A percentile compares a stretch with the other conserved stretches of the same genome.
Conservation (phyloP, 2,113 vertebrate genomes). For the Naja naja region DNA sequence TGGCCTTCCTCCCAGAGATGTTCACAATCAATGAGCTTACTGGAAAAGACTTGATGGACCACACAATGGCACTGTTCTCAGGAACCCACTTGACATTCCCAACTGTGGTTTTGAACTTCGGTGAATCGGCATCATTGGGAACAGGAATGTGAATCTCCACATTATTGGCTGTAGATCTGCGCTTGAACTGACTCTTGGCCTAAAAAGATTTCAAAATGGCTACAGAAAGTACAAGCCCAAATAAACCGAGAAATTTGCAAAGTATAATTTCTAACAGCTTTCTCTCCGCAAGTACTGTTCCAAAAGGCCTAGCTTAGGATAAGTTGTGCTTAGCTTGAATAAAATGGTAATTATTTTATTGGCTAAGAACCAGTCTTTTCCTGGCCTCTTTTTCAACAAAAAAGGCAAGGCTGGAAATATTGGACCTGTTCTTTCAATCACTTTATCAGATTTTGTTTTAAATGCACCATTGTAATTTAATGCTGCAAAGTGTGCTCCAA, state of each 20-base stretch:
- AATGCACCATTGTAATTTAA: not conserved
- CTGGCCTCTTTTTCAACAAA: not conserved
- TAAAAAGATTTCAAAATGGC: constrained; percentile 42
- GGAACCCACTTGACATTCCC: constrained; percentile 98
- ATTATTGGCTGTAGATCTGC: constrained; percentile 95
- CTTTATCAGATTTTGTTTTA: not conserved
- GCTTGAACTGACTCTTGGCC: constrained; percentile 98
- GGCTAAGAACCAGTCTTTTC: not conserved
- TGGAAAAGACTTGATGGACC: constrained; percentile 98
- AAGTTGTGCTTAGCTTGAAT: not conserved
- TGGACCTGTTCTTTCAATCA: not conserved
- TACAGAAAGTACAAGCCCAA: not conserved
- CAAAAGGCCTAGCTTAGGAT: not conserved
- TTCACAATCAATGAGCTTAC: constrained; percentile 65
- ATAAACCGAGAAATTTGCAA: not conserved
- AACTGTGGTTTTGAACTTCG: constrained; percentile 98
- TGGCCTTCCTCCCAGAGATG: not conserved
- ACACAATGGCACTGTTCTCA: constrained; percentile 96
- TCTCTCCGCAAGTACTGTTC: not conserved
- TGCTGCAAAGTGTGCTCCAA: not conserved
- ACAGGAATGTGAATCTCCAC: constrained; percentile 99
- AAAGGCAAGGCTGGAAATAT: not conserved
- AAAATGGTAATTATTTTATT: not conserved
- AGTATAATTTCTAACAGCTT: not conserved
- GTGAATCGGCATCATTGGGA: constrained; percentile 94